Evolutionary conservation across 2,113 vertebrate genomes (phyloP).

Genomic region (Hydropotes inermis): DNA sequence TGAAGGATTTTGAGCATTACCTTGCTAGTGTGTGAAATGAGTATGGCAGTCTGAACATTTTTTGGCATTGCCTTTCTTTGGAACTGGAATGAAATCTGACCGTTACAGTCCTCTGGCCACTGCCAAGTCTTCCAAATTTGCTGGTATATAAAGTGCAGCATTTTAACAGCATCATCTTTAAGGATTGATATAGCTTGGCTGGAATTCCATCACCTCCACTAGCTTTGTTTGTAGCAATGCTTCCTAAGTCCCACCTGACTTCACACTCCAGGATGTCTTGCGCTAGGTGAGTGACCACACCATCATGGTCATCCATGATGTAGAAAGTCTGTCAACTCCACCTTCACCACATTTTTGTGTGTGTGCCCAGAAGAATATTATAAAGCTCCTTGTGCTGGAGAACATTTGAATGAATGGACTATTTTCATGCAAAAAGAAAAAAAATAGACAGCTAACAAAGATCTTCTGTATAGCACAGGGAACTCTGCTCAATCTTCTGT

Average conservation of each 20-base stretch:
- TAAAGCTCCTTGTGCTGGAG: slow-evolving; percentile 96
- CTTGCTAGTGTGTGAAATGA: background rate
- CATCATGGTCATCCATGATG: slow-evolving; percentile 73
- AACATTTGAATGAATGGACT: slow-evolving; percentile 99
- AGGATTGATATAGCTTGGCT: background rate
- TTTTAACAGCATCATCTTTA: background rate
- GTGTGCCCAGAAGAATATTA: slow-evolving; percentile 87
- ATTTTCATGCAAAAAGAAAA: slow-evolving; percentile 91
- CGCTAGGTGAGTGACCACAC: background rate
- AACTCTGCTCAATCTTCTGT: background rate
- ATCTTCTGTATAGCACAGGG: background rate
- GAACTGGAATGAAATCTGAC: background rate
- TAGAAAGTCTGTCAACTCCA: slow-evolving; percentile 92
- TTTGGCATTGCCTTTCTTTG: background rate
- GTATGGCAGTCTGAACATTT: background rate
- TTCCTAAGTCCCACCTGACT: background rate
- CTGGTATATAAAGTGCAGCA: background rate
- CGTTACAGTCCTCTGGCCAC: background rate
- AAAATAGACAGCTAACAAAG: background rate
- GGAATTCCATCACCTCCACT: background rate
- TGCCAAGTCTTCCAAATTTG: background rate
- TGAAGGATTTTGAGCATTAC: background rate
- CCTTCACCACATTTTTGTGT: slow-evolving; percentile 87
- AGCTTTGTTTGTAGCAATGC: background rate
- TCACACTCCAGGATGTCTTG: background rate